Evolutionary conservation across 2,888 invertebrate species (phyloP), one percentile per base, ranked within the genome.

Genomic region (Dicycla oo): DNA sequence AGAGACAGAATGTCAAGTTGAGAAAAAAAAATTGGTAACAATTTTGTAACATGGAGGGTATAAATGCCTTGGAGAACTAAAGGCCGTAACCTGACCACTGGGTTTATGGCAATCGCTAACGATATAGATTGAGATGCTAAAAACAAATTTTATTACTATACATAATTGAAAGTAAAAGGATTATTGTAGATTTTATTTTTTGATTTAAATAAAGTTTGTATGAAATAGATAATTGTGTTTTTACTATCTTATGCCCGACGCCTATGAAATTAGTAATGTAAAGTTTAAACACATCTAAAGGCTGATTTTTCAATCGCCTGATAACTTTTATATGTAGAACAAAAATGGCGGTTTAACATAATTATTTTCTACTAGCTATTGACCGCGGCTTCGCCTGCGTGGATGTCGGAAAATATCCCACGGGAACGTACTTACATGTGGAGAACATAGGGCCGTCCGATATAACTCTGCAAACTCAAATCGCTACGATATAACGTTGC

Each of bases 191-290:
- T 93, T 95, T 96, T 96, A 96, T 96, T 96, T 96, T 96, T 96
- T 93, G 95, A 96, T 94, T 95, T 95, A 94, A 96, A 95, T 96
- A 96, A 96, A 96, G 94, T 96, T 96, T 96, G 95, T 96, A 95
- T 92, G 90, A 95, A 95, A 95, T 91, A 90, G 64, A 82, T 70
- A 23, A 61, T 82, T n/a, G 73, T 3, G 45, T 81, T 77, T 81
- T 86, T 81, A 62, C 49, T 70, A 3, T 53, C 13, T 13, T 30
- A 18, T 30, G 10, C 13, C 49, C 30, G n/a, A 3, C 2, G 4
- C 13, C 0, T 63, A n/a, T n/a, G 10, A 53, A 45, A n/a, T n/a
- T n/a, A n/a, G n/a, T n/a, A n/a, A n/a, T n/a, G 30, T 30, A 4
- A 30, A 30, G 30, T 30, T 30, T n/a, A n/a, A n/a, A n/a, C n/a